Percentiles rank a stretch among this genome's conserved stretches.
Conservation (phyloP, 2,888 invertebrate genomes). For the Chirona hameri region DNA sequence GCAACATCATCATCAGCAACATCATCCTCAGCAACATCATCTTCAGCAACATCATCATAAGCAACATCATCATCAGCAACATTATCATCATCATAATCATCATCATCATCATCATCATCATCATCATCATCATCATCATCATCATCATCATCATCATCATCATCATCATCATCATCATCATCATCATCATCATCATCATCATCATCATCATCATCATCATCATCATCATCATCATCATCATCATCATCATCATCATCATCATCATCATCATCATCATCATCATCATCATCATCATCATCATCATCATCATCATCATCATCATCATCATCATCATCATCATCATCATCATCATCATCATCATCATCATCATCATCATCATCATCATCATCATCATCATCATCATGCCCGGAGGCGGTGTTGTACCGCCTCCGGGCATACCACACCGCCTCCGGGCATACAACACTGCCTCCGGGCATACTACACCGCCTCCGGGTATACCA, state of each 20-base stretch:
- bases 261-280: conserved; percentile 22
- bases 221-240: conserved; percentile 22
- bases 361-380: conserved; percentile 22
- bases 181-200: conserved; percentile 22
- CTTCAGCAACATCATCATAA: no score
- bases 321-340: conserved; percentile 22
- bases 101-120: conserved; percentile 22
- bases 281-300: conserved; percentile 22
- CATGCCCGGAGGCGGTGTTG: no score
- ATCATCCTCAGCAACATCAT: no score
- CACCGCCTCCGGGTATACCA: no score
- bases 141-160: conserved; percentile 22
- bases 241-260: conserved; percentile 22
- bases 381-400: conserved; percentile 22
- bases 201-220: conserved; percentile 22
- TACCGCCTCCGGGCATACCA: no score
- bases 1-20: no score
- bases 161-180: conserved; percentile 22
- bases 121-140: conserved; percentile 22
- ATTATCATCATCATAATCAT: no score
- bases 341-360: conserved; percentile 22
- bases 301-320: conserved; percentile 22
- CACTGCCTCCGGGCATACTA: no score
- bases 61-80: no score
- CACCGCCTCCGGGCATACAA: no score